Percentiles rank a stretch among this genome's conserved stretches.
Evolutionary conservation across 2,113 vertebrate genomes (phyloP).

Genomic region (Tragelaphus strepsiceros): DNA sequence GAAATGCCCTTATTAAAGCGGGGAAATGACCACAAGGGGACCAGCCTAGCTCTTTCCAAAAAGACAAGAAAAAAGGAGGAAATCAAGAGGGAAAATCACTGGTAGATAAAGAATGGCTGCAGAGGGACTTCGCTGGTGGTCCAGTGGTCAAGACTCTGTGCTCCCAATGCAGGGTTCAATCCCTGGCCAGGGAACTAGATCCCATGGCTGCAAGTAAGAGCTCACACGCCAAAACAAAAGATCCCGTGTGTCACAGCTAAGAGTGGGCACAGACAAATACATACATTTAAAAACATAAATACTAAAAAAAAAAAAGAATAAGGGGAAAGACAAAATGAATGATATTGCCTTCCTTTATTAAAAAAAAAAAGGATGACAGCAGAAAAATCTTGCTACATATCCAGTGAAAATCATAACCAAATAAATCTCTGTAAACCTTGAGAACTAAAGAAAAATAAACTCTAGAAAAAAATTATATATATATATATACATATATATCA

Average conservation of each 20-base stretch:
- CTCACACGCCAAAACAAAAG: not conserved
- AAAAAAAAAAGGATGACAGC: not conserved
- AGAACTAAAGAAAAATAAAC: not conserved
- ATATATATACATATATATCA: not conserved
- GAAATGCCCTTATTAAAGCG: not conserved
- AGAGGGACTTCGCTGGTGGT: not conserved
- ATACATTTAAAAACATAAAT: not conserved
- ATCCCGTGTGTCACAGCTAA: not conserved
- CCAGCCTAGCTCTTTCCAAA: not conserved
- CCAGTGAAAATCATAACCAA: conserved; percentile 17
- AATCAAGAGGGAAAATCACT: not conserved
- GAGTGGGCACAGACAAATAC: not conserved
- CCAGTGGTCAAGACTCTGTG: not conserved
- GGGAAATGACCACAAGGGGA: not conserved
- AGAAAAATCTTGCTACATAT: not conserved
- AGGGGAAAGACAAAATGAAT: not conserved
- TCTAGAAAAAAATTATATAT: not conserved
- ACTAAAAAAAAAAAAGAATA: not conserved
- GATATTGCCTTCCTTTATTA: not conserved
- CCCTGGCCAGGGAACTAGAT: not conserved
- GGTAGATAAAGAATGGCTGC: not conserved
- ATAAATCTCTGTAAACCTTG: not conserved
- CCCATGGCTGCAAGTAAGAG: not conserved
- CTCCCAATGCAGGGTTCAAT: not conserved
- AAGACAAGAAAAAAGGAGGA: not conserved